phyloP scores from a whole-genome alignment of 1,140 invertebrate genomes.

The Neotoxoptera formosana region DNA sequence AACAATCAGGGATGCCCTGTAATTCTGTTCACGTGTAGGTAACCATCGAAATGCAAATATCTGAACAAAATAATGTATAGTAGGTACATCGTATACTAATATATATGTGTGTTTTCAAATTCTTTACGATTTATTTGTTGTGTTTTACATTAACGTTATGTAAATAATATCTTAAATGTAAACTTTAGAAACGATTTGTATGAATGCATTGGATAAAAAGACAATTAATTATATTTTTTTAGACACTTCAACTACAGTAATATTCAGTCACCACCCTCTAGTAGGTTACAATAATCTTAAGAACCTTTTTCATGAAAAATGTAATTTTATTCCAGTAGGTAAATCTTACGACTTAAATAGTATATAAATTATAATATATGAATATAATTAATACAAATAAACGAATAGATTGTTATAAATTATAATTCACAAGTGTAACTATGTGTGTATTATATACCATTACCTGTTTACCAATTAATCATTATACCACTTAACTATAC shows the following conservation, averaged over 20 bases:
- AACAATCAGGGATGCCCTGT: conserved; percentile 31
- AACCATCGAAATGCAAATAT: conserved; percentile 32
- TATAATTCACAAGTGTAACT: background rate
- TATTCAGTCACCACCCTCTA: background rate
- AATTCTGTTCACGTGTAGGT: background rate
- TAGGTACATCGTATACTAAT: background rate
- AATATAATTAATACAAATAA: background rate
- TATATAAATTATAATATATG: background rate
- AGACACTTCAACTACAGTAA: background rate
- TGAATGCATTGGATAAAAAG: background rate
- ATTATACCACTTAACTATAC: background rate
- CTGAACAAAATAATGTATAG: background rate
- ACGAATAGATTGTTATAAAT: background rate
- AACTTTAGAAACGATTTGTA: background rate
- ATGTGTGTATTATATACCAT: background rate
- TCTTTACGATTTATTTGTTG: background rate
- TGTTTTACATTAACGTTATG: background rate
- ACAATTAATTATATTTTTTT: background rate
- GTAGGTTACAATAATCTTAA: background rate
- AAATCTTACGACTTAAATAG: background rate
- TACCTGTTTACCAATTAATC: background rate
- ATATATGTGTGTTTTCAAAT: background rate
- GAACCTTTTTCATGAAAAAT: background rate
- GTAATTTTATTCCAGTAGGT: background rate
- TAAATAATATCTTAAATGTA: background rate